Evolutionary conservation across 2,113 vertebrate species (phyloP).

Genomic region (Elaphurus davidianus): DNA sequence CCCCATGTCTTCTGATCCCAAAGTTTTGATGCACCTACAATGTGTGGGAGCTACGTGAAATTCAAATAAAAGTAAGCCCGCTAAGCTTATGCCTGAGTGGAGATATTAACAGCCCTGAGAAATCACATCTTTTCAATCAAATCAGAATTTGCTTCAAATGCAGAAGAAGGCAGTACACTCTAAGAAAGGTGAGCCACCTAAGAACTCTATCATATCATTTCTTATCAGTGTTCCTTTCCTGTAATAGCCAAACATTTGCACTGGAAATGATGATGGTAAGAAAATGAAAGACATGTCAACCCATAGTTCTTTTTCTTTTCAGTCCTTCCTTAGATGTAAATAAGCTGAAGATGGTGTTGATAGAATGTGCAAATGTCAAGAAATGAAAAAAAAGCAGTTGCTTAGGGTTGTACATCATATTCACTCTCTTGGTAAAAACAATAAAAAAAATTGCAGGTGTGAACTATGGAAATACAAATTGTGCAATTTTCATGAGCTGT

Average conservation of each 20-base stretch:
- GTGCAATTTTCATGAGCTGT: neutral
- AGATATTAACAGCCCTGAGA: neutral
- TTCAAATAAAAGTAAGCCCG: neutral
- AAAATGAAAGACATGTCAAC: neutral
- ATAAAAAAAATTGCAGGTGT: neutral
- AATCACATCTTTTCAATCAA: neutral
- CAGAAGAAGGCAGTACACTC: neutral
- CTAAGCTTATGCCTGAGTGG: neutral
- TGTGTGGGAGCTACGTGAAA: neutral
- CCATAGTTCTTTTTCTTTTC: neutral
- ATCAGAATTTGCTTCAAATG: neutral
- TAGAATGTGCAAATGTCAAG: neutral
- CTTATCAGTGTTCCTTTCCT: neutral
- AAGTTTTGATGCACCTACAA: neutral
- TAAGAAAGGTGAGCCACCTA: neutral
- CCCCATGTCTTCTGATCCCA: neutral
- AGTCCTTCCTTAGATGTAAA: neutral
- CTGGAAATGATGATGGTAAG: neutral
- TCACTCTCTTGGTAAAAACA: neutral
- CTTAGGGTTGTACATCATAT: neutral
- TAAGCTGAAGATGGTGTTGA: neutral
- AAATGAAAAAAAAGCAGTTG: neutral
- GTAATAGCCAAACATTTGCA: neutral
- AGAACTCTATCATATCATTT: neutral
- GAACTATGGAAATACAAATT: neutral